Evolutionary conservation across 2,888 invertebrate species (phyloP), one percentile per base, ranked within the genome.

Genomic region (Prenolepis imparis): DNA sequence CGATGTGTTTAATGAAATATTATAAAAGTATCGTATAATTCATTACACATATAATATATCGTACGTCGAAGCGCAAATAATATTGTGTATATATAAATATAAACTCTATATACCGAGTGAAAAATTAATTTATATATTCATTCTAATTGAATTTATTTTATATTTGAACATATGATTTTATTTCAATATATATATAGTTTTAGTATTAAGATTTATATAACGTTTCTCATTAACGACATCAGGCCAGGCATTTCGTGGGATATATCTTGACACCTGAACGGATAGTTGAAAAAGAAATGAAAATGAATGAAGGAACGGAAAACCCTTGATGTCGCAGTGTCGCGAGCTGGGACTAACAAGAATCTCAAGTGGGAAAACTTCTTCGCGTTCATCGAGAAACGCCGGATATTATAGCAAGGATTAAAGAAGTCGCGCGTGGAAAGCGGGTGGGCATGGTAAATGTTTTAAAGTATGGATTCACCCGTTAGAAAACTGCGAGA

Each of bases 291-390:
- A 59, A 68, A 57, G 66, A 59, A 59, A 68, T 32, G 66, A 59
- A 68, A 59, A 78, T 59, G 21, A 78, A 78, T 18, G 68, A 66
- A 44, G 52, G 12, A 12, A 59, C 32, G 59, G 70, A 68, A 78
- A 80, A 59, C 32, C 44, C 21, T 57, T n/a, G 24, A 74, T 81
- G 73, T 52, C n/a, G 74, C 48, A 39, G 80, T 84, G 89, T 84
- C 64, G 87, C 77, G 82, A 80, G 84, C 83, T 64, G 84, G 66
- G 63, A 89, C 81, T 88, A 89, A 89, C 88, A 89, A 88, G 85
- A 80, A 67, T 88, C 84, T 82, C 89, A 81, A 68, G 67, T 84
- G 83, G 78, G 83, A 84, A 80, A 85, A 89, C 81, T 88, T 89
- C 83, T 83, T 84, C 84, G 70, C 83, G 78, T 84, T 72, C 68